phyloP scores from a whole-genome alignment of 2,113 vertebrate genomes.

The Procavia capensis region DNA sequence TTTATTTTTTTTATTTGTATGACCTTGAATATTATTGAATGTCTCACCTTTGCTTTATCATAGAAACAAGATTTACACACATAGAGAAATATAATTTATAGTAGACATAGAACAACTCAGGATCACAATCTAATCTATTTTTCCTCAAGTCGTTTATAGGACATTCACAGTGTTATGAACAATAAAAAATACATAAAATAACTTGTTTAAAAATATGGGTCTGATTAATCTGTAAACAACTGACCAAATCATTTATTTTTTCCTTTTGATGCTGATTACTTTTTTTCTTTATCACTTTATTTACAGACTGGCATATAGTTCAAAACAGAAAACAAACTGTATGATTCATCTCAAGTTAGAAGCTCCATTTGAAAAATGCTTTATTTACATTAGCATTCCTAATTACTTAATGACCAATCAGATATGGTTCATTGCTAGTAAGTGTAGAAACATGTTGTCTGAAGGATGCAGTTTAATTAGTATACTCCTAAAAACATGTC shows the following conservation, averaged over 20 bases:
- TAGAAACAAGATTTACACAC: neutral
- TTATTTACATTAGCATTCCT: slow-evolving; percentile 98
- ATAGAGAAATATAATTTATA: neutral
- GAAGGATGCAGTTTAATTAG: slow-evolving; percentile 96
- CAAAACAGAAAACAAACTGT: slow-evolving; percentile 85
- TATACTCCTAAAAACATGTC: slow-evolving; percentile 93
- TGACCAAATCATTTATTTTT: neutral
- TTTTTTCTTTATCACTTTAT: slow-evolving; percentile 71
- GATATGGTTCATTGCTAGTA: slow-evolving; percentile 96
- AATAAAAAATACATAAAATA: neutral
- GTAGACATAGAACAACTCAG: neutral
- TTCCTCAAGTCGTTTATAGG: neutral
- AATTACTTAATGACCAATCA: slow-evolving; percentile 99
- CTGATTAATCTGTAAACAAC: too few relatives aligned
- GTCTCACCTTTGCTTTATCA: neutral
- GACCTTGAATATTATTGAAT: neutral
- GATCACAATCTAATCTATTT: neutral
- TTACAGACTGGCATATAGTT: slow-evolving; percentile 86
- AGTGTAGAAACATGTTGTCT: slow-evolving; percentile 94
- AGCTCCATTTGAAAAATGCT: slow-evolving; percentile 93
- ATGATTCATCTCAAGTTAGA: slow-evolving; percentile 88
- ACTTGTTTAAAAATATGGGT: slow-evolving; percentile 9
- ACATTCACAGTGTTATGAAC: neutral
- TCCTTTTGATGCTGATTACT: neutral
- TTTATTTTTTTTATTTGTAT: neutral